A percentile compares a stretch with the other conserved stretches of the same genome.
Conservation (phyloP, 1,140 invertebrate species). For the Tigriopus japonicus region DNA sequence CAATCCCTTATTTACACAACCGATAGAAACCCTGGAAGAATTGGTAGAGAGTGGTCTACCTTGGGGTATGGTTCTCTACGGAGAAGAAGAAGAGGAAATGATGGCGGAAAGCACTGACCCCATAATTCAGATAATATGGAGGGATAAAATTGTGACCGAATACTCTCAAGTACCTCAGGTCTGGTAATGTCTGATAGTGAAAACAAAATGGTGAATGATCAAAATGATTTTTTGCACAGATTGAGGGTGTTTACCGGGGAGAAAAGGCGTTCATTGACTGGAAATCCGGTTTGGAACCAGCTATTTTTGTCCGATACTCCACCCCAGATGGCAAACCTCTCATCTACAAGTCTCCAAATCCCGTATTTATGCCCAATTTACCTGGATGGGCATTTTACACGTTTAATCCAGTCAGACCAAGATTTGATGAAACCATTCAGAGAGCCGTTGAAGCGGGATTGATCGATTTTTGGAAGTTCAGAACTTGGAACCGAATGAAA, state of each 20-base stretch:
- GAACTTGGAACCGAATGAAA: slow-evolving; percentile 3
- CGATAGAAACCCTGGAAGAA: slow-evolving; percentile 2
- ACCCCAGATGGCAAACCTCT: slow-evolving; percentile 7
- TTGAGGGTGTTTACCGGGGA: neutral
- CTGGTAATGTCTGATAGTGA: too few species aligned
- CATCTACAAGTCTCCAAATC: neutral
- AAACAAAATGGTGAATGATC: too few species aligned
- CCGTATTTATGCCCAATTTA: slow-evolving; percentile 10
- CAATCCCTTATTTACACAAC: neutral
- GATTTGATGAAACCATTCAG: neutral
- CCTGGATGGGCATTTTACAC: slow-evolving; percentile 4
- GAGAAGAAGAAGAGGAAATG: slow-evolving; percentile 12
- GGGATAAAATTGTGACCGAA: slow-evolving; percentile 2
- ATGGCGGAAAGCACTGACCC: slow-evolving; percentile 8
- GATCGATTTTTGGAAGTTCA: neutral
- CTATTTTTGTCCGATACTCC: neutral
- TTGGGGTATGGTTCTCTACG: slow-evolving; percentile 13
- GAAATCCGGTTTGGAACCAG: slow-evolving; percentile 12
- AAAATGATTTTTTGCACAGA: too few species aligned
- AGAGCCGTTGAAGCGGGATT: neutral
- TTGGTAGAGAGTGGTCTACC: slow-evolving; percentile 1
- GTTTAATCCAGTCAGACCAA: neutral
- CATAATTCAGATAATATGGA: neutral
- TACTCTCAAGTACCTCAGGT: neutral
- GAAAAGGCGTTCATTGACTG: slow-evolving; percentile 8